Base-by-base conservation (phyloP, 2,797 vertebrate species). In the Apodemus agrarius region DNA sequence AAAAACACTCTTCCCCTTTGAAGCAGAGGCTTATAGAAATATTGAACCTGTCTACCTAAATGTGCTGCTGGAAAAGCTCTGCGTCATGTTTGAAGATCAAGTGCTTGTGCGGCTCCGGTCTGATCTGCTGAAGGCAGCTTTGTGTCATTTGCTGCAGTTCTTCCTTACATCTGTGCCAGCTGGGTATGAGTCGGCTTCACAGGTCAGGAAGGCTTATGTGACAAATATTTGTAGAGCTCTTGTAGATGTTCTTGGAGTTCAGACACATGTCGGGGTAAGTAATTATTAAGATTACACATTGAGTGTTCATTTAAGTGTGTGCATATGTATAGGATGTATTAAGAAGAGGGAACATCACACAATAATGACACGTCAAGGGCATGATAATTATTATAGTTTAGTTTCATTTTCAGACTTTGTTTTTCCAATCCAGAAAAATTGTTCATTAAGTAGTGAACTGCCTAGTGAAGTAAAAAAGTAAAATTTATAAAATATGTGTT, bases 11-110 rank as follows among this genome's bases (percentile, higher is more conserved):
- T 99, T 99, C 91, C 98, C 99, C 80, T 98, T 98, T 43, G 97
- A 99, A 46, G 92, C 84, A 63, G 98, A 98, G 75, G 96, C 98
- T 54, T 98, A 98, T 96, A 82, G 92, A 92, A 98, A 93, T 80
- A 99, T 99, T 96, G 99, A 99, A 97, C 99, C 99, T 93, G 97
- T 99, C 80, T 99, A 99, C 94, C 98, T 99, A 95, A 99, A 99
- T 65, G 99, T 99, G 99, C 96, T 99, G 95, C 98, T 99, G 52
- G 99, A 99, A 95, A 99, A 98, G 29, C 98, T 99, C 87, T 99
- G 98, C 83, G 81, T 96, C 0, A 98, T 99, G 26, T 99, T 99
- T 98, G 97, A 99, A 97, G 95, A 96, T 17, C 98, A 99, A 40
- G 89, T 98, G 29, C 98, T 99, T 29, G 94, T 96, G 2, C 96